Evolutionary conservation across 2,113 vertebrate genomes (phyloP), one percentile per base, ranked within the genome.

Genomic region (Ellobius talpinus): DNA sequence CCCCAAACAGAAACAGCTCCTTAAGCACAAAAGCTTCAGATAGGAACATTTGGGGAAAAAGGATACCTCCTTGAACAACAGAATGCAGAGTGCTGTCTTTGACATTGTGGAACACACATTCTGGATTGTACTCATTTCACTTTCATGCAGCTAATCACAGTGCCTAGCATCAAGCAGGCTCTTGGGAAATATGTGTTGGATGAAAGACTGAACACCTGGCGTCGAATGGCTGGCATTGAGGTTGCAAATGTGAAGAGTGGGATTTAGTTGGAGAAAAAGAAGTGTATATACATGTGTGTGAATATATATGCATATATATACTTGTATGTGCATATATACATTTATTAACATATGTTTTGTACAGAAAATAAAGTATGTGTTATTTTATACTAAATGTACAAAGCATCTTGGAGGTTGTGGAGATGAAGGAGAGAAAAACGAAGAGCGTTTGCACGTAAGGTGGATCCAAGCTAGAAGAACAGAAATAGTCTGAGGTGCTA

Each of bases 371-470:
- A 86, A 47, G 42, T 21, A 68, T 33, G 26, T 47, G 17, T 33
- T 68, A 13, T 47, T 65, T 65, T 45, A 31, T 85, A 63, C 6
- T 85, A 85, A 82, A 31, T 45, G 24, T 31, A 45, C 13, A 45
- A 65, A 65, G 29, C 14, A 65, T 31, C 42, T 42, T 45, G 39
- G 39, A 65, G 12, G 36, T 52, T 52, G 26, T 65, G 58, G 24
- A 65, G 63, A 68, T 23, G 5, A 87, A 68, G 31, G 31, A 68
- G 63, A 68, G 29, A 68, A 36, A 87, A 87, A 50, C 24, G 17
- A 36, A 68, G 63, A 68, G 3, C 6, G 0, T 50, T 89, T 74
- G 24, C 1, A 3, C 1, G 0, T 1, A 33, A 8, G 1, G 39
- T 33, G 5, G 36, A 45, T 5, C 24, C n/a, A 74, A 21, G 1